Conservation (phyloP, 1,140 invertebrate genomes). For the Brachionus paranguensis region DNA sequence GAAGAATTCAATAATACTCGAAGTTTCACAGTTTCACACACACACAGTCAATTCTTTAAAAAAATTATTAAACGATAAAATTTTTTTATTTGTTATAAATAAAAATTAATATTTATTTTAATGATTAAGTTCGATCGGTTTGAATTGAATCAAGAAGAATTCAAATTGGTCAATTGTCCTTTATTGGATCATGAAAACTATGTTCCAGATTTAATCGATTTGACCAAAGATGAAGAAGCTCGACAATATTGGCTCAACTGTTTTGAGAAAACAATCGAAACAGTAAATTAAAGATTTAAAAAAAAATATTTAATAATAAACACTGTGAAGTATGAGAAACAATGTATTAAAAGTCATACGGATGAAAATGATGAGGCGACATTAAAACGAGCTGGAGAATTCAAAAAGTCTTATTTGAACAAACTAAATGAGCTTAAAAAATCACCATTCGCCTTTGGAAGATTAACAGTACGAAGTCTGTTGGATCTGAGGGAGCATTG, state of each 20-base stretch:
- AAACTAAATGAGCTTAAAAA: slow-evolving; percentile 69
- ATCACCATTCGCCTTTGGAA: slow-evolving; percentile 76
- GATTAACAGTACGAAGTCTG: slow-evolving; percentile 76
- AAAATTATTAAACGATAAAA: not conserved
- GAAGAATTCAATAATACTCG: not conserved
- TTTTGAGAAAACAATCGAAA: slow-evolving; percentile 68
- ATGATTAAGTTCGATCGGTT: slow-evolving; percentile 59
- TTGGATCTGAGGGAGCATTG: slow-evolving; percentile 85
- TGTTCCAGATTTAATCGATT: slow-evolving; percentile 79
- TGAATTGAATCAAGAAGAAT: slow-evolving; percentile 66
- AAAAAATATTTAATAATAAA: not conserved
- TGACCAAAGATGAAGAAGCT: slow-evolving; percentile 75
- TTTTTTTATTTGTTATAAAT: too few relatives aligned
- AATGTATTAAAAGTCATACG: slow-evolving; percentile 69
- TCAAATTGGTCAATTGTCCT: slow-evolving; percentile 60
- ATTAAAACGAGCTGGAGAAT: slow-evolving; percentile 69
- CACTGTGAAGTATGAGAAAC: slow-evolving; percentile 46
- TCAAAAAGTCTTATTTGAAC: slow-evolving; percentile 74
- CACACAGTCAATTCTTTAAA: not conserved
- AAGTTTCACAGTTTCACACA: too few relatives aligned
- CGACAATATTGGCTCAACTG: slow-evolving; percentile 85
- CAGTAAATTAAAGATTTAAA: slow-evolving; percentile 54
- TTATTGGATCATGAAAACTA: slow-evolving; percentile 64
- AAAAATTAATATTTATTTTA: not conserved
- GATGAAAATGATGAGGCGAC: slow-evolving; percentile 68